A percentile compares a stretch with the other conserved stretches of the same genome.
These are phyloP conservation scores for Malacosoma neustria DNA, from an alignment of 2,888 invertebrate species.

Conservation along the genomic window DNA sequence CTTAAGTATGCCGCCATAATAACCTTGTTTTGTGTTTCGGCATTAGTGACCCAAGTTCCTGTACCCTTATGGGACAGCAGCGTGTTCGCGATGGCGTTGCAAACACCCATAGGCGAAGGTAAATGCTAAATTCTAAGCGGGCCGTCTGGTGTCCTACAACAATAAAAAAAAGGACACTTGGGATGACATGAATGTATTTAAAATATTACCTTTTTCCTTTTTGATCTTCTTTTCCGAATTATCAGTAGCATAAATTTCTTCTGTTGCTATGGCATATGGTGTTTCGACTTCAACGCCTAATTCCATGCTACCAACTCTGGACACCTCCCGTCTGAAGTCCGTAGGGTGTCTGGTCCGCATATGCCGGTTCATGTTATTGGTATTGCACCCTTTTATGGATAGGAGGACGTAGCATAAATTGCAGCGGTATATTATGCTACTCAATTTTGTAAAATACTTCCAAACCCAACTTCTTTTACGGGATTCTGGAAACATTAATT, in stretches of 20 bases:
- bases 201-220: background rate
- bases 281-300: slow-evolving; percentile 26
- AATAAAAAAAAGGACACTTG: too few species aligned
- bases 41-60: too few species aligned
- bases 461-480: slow-evolving; percentile 65
- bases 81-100: too few species aligned
- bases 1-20: too few species aligned
- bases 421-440: slow-evolving; percentile 56
- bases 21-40: too few species aligned
- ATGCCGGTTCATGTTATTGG: slow-evolving; percentile 65
- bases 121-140: too few species aligned
- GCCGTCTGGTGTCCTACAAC: too few species aligned
- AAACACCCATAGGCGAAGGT: too few species aligned
- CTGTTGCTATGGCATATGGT: slow-evolving; percentile 32
- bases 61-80: too few species aligned
- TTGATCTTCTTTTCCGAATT: background rate
- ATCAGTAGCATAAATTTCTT: slow-evolving; percentile 34
- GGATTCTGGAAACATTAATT: slow-evolving; percentile 29
- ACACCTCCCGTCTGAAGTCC: slow-evolving; percentile 39
- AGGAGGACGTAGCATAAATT: slow-evolving; percentile 53
- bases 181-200: background rate
- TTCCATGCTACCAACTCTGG: slow-evolving; percentile 21
- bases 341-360: slow-evolving; percentile 47
- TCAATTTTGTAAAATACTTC: slow-evolving; percentile 60
- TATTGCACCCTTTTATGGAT: slow-evolving; percentile 64